Evolutionary conservation across 35 echinoderm and acorn worm species (phyloP), one percentile per base, ranked within the genome.

Genomic region (Apostichopus japonicus): DNA sequence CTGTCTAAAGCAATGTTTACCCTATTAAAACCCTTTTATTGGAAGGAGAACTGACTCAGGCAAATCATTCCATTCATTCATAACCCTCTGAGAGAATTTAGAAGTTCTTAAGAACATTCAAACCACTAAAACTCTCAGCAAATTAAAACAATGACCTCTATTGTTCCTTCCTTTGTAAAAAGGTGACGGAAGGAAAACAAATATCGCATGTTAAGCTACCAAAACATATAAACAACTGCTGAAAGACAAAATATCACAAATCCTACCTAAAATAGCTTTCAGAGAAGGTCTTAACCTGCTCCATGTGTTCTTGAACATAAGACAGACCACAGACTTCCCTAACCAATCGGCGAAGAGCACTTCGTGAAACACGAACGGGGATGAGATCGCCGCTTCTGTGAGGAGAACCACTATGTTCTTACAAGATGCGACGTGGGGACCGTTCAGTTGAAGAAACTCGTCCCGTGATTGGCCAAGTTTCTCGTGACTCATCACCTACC

Each of bases 331-430:
- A 1, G 95, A 90, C 92, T 96, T 99, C 15, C 97, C 97, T 15
- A 99, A 88, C 97, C 97, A 99, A 79, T 99, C 97, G 52, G 97
- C 95, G 92, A 99, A 99, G 33, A 99, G 95, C 24, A 99, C 93
- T 53, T 99, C 97, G 84, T 99, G 97, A 86, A 99, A 99, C 33
- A 99, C 93, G 24, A 99, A 99, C 14, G 97, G 97, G 3, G 97
- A 99, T 54, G 88, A 70, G 55, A 78, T 88, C 0, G 97, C 79
- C 51, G 93, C 91, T 52, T 96, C 97, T 5, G 97, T 99, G 80
- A 99, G 59, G 71, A 99, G 78, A 10, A 99, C 83, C 11, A 99
- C 77, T 17, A 99, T 80, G 72, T 96, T 91, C 54, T 99, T 99
- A 22, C 95, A 93, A 7, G 93, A 54, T 17, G 97, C 97, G 8